Percentiles rank a stretch among this genome's conserved stretches.
Evolutionary conservation across 2,113 vertebrate genomes (phyloP).

Genomic region (Scophthalmus maximus): DNA sequence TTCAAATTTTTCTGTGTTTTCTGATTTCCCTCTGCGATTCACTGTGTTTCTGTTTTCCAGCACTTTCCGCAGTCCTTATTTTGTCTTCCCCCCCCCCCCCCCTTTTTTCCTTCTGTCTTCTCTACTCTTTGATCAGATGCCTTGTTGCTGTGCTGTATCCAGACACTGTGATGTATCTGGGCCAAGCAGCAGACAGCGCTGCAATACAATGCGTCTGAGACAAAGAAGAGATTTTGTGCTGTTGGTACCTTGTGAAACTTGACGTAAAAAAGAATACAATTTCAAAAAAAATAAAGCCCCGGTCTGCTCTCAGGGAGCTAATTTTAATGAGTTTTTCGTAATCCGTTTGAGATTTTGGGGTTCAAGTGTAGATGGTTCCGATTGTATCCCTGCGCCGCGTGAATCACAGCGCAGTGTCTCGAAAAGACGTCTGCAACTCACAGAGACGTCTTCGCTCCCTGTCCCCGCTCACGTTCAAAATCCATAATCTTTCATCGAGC

Average conservation of each 20-base stretch:
- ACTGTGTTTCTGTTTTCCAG: slow-evolving; percentile 31
- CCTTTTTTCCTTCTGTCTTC: slow-evolving; percentile 22
- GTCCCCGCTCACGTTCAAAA: no score
- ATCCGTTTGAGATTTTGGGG: slow-evolving; percentile 13
- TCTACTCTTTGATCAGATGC: slow-evolving; percentile 66
- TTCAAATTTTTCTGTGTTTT: not conserved
- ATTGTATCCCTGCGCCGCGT: not conserved
- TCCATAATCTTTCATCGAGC: no score
- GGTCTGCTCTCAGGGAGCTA: slow-evolving; percentile 21
- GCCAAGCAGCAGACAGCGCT: slow-evolving; percentile 61
- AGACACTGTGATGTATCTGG: slow-evolving; percentile 71
- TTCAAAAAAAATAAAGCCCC: no score
- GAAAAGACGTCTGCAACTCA: not conserved
- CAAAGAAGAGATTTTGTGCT: slow-evolving; percentile 13
- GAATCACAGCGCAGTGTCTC: not conserved
- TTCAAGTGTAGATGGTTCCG: not conserved
- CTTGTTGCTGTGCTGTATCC: slow-evolving; percentile 52
- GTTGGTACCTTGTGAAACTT: slow-evolving; percentile 8
- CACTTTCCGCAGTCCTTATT: slow-evolving; percentile 7
- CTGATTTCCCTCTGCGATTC: not conserved
- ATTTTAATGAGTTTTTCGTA: slow-evolving; percentile 11
- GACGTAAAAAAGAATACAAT: not conserved
- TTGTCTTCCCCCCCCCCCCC: not conserved
- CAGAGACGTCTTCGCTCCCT: no score
- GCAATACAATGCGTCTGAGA: slow-evolving; percentile 32